Base-by-base conservation (phyloP, 2,797 vertebrate genomes). In the Borostomias antarcticus region DNA sequence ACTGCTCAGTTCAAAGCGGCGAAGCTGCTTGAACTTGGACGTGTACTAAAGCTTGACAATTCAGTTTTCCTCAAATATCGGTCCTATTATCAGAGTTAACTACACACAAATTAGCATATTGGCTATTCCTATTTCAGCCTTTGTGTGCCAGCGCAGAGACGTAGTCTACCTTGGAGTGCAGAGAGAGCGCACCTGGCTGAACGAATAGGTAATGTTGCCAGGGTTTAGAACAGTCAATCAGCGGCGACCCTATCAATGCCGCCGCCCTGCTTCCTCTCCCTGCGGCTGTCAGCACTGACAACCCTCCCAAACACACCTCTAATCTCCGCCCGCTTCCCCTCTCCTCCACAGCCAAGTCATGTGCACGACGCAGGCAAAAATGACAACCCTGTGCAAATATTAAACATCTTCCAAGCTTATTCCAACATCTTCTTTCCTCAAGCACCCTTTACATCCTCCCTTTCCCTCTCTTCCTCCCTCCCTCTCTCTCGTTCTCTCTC, bases 361-460 rank as follows among this genome's bases (percentile, higher is more conserved):
- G 73, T 32, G 63, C 70, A 53, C 58, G 69, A 75, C 60, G 58
- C 68, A 56, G 63, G 74, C 68, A 75, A 83, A n/a, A 84, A 88
- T 86, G 88, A 90, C 87, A 90, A 66, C 74, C 65, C 10, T 54
- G 72, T 73, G 70, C 82, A 86, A 90, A 91, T 85, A 87, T 86
- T 88, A 82, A 87, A 86, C 83, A 85, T 84, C 85, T 85, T 84
- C 83, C 82, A 75, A 83, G 82, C 85, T 76, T 75, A 67, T 79
- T 81, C 66, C 84, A 83, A 85, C 80, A 80, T 80, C 77, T 85
- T 77, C 65, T 76, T 78, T 78, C 77, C 65, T 73, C 65, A 37
- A 64, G 71, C 79, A 70, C 61, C 66, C 71, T 66, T 72, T 58
- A 66, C 30, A 53, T 0, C 10, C 40, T 56, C 19, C 45, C 37